Evolutionary conservation across 1,140 invertebrate genomes (phyloP).

Genomic region (Euwallacea similis): DNA sequence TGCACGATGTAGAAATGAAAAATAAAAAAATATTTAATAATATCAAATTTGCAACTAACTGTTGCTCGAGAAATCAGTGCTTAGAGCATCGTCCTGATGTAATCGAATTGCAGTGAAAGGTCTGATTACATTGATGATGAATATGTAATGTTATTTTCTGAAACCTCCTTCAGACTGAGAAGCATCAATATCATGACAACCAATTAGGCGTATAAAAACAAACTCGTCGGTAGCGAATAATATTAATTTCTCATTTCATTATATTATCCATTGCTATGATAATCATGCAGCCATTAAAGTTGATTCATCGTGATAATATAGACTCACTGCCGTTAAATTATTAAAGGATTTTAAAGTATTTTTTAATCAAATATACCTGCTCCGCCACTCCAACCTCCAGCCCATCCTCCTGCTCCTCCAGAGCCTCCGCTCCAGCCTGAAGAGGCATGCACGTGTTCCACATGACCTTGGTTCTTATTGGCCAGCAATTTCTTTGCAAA

Average conservation of each 20-base stretch:
- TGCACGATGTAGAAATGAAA: too few relatives aligned
- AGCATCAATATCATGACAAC: too few relatives aligned
- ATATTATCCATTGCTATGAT: too few relatives aligned
- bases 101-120: not conserved
- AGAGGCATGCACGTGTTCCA: constrained; percentile 62
- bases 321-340: not conserved
- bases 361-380: constrained; percentile 2
- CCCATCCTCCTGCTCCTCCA: constrained; percentile 48
- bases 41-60: not conserved
- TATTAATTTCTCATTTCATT: too few relatives aligned
- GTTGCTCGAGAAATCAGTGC: not conserved
- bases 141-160: not conserved
- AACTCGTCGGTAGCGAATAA: too few relatives aligned
- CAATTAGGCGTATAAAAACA: too few relatives aligned
- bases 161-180: too few relatives aligned
- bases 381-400: constrained; percentile 12
- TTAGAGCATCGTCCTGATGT: not conserved
- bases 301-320: too few relatives aligned
- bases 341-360: not conserved
- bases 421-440: constrained; percentile 52
- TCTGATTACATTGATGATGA: not conserved
- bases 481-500: constrained; percentile 73
- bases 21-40: too few relatives aligned
- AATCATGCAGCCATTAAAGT: too few relatives aligned
- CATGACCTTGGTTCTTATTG: constrained; percentile 59